These are phyloP conservation scores for Emydoidea blandingii DNA, from an alignment of 2,797 vertebrate species.

Conservation along the genomic window DNA sequence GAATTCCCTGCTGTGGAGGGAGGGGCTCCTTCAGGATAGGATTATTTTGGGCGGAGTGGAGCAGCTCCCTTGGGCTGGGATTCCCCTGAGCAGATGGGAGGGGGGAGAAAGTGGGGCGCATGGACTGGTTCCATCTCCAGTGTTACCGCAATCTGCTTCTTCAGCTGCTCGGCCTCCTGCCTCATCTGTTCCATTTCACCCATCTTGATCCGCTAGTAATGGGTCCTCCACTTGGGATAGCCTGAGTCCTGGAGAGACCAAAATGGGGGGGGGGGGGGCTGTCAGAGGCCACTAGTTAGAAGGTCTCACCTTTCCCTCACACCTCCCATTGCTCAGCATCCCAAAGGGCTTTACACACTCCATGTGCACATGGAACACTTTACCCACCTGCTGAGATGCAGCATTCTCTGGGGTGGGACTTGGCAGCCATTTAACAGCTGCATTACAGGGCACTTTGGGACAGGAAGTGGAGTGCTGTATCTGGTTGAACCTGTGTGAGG, in stretches of 20 bases:
- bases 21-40: neutral
- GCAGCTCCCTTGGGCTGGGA: neutral
- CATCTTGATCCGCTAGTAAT: slow-evolving; percentile 82
- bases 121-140: neutral
- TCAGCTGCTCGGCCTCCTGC: slow-evolving; percentile 94
- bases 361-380: neutral
- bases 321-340: neutral
- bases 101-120: neutral
- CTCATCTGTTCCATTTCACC: slow-evolving; percentile 96
- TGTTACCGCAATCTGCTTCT: slow-evolving; percentile 96
- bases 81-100: neutral
- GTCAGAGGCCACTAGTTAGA: neutral
- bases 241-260: slow-evolving; percentile 44
- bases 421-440: neutral
- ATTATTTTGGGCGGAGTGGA: too few species aligned
- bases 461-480: fast-evolving
- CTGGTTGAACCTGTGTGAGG: neutral
- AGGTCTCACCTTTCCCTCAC: neutral
- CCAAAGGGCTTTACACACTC: neutral
- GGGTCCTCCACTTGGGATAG: slow-evolving; percentile 21
- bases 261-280: neutral
- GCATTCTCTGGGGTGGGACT: neutral
- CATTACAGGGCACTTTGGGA: neutral
- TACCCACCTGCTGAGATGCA: neutral
- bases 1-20: neutral